Conservation (phyloP, 2,113 vertebrate species). For the Clarias gariepinus region DNA sequence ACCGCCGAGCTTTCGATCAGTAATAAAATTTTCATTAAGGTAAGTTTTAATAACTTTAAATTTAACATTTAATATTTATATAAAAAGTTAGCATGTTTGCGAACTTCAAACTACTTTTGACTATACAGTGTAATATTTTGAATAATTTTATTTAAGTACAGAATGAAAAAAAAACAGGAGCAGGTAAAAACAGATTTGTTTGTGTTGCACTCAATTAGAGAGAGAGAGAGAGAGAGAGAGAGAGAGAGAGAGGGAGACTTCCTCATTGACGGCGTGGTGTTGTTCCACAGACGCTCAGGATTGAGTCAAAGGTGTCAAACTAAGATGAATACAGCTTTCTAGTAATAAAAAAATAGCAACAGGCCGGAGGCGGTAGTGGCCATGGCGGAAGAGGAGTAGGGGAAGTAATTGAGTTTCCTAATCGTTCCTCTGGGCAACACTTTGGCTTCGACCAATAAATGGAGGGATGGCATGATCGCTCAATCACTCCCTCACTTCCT, state of each 20-base stretch:
- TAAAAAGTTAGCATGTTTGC: not conserved
- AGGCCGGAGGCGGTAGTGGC: slow-evolving; percentile 63
- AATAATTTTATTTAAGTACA: not conserved
- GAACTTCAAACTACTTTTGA: not conserved
- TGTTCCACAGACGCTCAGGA: slow-evolving; percentile 34
- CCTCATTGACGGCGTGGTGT: slow-evolving; percentile 21
- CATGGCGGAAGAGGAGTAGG: slow-evolving; percentile 35
- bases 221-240: not conserved
- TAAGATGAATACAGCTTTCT: slow-evolving; percentile 68
- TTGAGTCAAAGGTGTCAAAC: slow-evolving; percentile 58
- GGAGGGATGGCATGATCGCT: slow-evolving; percentile 69
- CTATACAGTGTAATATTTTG: not conserved
- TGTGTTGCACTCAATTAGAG: slow-evolving; percentile 42
- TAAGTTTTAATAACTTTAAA: not conserved
- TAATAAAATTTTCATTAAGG: not conserved
- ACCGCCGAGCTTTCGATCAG: no score
- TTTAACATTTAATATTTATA: not conserved
- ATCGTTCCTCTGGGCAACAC: slow-evolving; percentile 70
- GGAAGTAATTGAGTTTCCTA: slow-evolving; percentile 75
- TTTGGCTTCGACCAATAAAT: slow-evolving; percentile 74
- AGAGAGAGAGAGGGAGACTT: not conserved
- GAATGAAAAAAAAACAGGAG: not conserved
- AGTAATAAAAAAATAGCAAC: slow-evolving; percentile 73
- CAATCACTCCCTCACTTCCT: slow-evolving; percentile 66
- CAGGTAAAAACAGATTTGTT: slow-evolving; percentile 27